Conservation (phyloP, 2,797 vertebrate species). For the Bucorvus abyssinicus region DNA sequence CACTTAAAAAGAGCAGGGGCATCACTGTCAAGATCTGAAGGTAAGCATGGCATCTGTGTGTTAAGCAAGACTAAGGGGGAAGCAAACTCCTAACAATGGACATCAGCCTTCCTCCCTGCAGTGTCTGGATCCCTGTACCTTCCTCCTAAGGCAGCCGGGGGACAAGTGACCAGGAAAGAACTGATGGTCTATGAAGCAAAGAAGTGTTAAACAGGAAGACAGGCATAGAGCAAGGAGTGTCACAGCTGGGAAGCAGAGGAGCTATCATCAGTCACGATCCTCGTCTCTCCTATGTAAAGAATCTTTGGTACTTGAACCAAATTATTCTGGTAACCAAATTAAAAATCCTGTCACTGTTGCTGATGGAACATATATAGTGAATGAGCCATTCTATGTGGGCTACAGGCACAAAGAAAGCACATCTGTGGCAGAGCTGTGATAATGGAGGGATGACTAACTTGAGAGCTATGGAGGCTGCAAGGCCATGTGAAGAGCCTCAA, state of each 20-base stretch:
- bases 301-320: neutral
- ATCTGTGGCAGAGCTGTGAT: neutral
- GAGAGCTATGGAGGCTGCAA: neutral
- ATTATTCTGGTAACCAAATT: neutral
- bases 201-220: neutral
- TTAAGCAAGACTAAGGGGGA: neutral
- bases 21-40: neutral
- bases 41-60: neutral
- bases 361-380: neutral
- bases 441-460: neutral
- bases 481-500: accelerated
- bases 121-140: neutral
- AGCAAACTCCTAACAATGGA: neutral
- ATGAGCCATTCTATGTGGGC: neutral
- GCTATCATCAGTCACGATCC: neutral
- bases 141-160: neutral
- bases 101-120: neutral
- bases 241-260: neutral
- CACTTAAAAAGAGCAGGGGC: neutral
- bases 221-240: neutral
- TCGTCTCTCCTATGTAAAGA: neutral
- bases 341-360: neutral
- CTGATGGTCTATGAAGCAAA: neutral
- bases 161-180: neutral
- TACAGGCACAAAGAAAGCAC: neutral